These are phyloP conservation scores for Numenius arquata DNA, from an alignment of 2,113 vertebrate genomes.

Conservation along the genomic window DNA sequence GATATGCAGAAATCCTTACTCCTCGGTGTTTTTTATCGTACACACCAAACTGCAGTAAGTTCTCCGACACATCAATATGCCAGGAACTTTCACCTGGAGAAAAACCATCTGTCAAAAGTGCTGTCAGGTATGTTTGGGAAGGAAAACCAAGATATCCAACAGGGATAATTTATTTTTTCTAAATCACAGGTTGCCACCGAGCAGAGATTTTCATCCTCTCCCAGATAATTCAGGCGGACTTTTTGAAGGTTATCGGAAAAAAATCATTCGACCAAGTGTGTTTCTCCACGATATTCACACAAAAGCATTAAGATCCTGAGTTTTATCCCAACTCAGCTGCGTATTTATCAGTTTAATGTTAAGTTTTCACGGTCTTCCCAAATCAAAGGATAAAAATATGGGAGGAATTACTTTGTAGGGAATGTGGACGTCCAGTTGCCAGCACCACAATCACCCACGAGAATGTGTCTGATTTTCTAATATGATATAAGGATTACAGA, in stretches of 20 bases:
- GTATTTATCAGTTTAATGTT: neutral
- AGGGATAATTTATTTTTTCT: neutral
- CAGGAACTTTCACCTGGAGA: neutral
- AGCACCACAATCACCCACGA: neutral
- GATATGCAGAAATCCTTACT: neutral
- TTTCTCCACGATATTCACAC: neutral
- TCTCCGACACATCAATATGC: neutral
- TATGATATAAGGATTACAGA: accelerated
- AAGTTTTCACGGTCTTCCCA: neutral
- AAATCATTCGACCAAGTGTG: accelerated
- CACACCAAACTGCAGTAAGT: accelerated
- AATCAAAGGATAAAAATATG: neutral
- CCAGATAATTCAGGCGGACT: neutral
- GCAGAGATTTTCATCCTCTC: neutral
- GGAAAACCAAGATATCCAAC: neutral
- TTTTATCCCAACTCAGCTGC: neutral
- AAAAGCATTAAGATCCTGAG: accelerated
- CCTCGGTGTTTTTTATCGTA: accelerated
- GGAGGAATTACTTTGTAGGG: neutral
- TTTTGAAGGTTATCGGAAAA: neutral
- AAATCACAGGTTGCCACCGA: neutral
- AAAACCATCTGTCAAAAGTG: neutral
- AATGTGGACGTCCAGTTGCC: neutral
- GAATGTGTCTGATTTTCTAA: neutral
- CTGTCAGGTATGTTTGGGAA: neutral